A percentile compares a stretch with the other conserved stretches of the same genome.
Conservation (phyloP, 2,888 invertebrate genomes). For the Erebia palarica region DNA sequence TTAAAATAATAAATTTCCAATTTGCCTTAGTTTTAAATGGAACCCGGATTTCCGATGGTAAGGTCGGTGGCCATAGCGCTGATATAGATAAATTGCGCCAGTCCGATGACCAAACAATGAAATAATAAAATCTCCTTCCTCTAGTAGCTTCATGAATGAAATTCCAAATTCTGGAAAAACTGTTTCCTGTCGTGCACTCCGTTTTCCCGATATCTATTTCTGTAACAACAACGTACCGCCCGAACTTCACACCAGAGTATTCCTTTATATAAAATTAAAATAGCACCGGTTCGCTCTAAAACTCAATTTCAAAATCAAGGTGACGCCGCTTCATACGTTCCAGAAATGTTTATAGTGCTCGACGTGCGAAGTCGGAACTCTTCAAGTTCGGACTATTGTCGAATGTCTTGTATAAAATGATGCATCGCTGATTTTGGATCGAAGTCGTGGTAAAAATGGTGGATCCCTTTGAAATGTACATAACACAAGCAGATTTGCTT, state of each 20-base stretch:
- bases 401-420: conserved; percentile 51
- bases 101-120: not conserved
- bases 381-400: conserved; percentile 58
- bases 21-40: too few relatives aligned
- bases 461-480: conserved; percentile 78
- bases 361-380: conserved; percentile 51
- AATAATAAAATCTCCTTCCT: not conserved
- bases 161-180: conserved; percentile 23
- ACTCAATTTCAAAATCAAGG: conserved; percentile 81
- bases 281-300: conserved; percentile 71
- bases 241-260: conserved; percentile 74
- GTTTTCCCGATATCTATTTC: conserved; percentile 49
- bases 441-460: conserved; percentile 47
- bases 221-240: conserved; percentile 65
- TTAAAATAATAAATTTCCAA: too few relatives aligned
- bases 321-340: conserved; percentile 74
- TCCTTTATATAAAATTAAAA: conserved; percentile 75
- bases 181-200: conserved; percentile 42
- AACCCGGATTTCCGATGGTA: too few relatives aligned
- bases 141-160: not conserved
- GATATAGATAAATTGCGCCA: too few relatives aligned
- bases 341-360: conserved; percentile 68
- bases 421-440: conserved; percentile 48
- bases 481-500: conserved; percentile 68
- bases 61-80: too few relatives aligned